Conservation (phyloP, 1,140 invertebrate species). For the Drosophila murphyi region DNA sequence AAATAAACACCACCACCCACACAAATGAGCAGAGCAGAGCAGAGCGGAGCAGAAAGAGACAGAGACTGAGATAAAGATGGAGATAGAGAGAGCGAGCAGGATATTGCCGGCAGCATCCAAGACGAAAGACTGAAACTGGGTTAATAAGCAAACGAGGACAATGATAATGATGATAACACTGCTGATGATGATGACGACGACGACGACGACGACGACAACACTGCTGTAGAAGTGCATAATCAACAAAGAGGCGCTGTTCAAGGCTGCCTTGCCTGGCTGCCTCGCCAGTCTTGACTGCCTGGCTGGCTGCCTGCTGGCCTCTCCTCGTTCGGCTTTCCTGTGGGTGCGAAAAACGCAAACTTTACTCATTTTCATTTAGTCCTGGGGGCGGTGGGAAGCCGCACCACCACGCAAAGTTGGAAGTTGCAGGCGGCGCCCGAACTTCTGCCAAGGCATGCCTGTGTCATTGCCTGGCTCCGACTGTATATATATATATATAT, state of each 20-base stretch:
- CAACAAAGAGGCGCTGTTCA: slow-evolving; percentile 53
- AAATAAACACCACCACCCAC: slow-evolving; percentile 63
- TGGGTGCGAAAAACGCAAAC: slow-evolving; percentile 75
- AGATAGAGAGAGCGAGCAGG: slow-evolving; percentile 8
- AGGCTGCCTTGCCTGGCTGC: slow-evolving; percentile 4
- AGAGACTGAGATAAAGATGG: background rate
- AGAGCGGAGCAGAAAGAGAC: background rate
- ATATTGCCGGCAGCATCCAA: slow-evolving; percentile 53
- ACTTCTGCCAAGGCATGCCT: slow-evolving; percentile 18
- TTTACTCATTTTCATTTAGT: slow-evolving; percentile 75
- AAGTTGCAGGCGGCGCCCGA: slow-evolving; percentile 36
- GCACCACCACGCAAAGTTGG: slow-evolving; percentile 12
- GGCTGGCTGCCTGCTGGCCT: background rate
- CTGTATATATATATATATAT: slow-evolving; percentile 34
- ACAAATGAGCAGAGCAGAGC: slow-evolving; percentile 25
- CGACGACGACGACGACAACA: slow-evolving; percentile 22
- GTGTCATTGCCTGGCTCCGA: slow-evolving; percentile 34
- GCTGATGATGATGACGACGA: slow-evolving; percentile 43
- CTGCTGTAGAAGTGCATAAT: slow-evolving; percentile 72
- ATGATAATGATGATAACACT: slow-evolving; percentile 48
- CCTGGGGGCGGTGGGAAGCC: slow-evolving; percentile 8
- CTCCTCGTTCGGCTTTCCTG: slow-evolving; percentile 22
- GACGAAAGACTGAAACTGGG: slow-evolving; percentile 63
- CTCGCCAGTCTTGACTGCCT: background rate
- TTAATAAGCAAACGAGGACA: slow-evolving; percentile 78